Conservation (phyloP, 2,113 vertebrate species). For the Oenanthe oenanthe region DNA sequence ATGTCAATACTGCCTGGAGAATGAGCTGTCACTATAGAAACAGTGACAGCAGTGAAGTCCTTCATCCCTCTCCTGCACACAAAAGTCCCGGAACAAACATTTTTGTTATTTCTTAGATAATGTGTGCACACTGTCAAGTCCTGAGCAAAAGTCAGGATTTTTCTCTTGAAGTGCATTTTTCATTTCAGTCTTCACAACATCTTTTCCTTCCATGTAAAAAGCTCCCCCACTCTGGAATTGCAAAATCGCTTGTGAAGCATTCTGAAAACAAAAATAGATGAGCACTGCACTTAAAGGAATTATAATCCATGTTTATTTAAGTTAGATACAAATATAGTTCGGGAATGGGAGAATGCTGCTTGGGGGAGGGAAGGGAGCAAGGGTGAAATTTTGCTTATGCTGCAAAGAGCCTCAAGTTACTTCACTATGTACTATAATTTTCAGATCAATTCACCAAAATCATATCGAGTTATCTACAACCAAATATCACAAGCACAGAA, state of each 20-base stretch:
- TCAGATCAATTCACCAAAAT: not conserved
- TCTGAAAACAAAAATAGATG: constrained; percentile 43
- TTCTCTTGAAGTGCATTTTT: not conserved
- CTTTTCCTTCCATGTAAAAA: not conserved
- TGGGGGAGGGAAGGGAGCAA: not conserved
- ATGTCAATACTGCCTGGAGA: not conserved
- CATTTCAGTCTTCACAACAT: not conserved
- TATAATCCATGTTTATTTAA: constrained; percentile 41
- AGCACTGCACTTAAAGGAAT: constrained; percentile 6
- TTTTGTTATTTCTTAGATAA: not conserved
- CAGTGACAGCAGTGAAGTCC: constrained; percentile 20
- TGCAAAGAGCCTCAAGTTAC: not conserved
- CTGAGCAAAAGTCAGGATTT: not conserved
- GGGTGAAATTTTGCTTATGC: not conserved
- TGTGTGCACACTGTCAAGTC: not conserved
- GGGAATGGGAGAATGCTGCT: not conserved
- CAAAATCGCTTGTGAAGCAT: not conserved
- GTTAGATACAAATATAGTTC: constrained; percentile 32
- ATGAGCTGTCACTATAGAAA: constrained; percentile 53
- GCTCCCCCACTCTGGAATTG: not conserved
- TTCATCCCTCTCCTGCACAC: constrained; percentile 18
- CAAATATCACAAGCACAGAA: not conserved
- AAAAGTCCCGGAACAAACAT: constrained; percentile 16
- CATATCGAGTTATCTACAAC: not conserved
- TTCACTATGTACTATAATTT: not conserved